Conservation (phyloP, 2,888 invertebrate species). For the Lochmaea crataegi region DNA sequence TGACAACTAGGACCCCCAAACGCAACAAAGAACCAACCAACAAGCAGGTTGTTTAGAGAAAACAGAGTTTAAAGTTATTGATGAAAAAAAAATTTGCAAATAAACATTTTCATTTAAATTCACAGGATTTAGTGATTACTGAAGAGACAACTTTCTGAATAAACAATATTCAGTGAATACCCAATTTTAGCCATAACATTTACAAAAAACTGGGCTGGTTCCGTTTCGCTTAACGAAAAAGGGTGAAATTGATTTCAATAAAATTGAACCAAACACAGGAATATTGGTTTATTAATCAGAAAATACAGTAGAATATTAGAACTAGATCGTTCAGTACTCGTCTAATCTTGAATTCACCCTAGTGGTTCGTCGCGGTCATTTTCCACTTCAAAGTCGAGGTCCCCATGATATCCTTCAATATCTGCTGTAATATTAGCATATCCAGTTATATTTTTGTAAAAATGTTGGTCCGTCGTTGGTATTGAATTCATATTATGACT, state of each 20-base stretch:
- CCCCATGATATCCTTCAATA: neutral
- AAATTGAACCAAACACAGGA: conserved; percentile 1
- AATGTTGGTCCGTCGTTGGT: neutral
- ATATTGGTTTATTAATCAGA: neutral
- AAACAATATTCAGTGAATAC: neutral
- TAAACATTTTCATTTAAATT: no score
- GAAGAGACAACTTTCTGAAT: neutral
- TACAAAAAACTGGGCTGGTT: neutral
- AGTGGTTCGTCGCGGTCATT: neutral
- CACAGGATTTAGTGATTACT: no score
- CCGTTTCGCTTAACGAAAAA: neutral
- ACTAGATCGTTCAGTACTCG: neutral
- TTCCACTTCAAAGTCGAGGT: neutral
- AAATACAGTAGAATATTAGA: no score
- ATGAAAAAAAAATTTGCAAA: no score
- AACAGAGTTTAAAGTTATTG: no score
- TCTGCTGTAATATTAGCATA: neutral
- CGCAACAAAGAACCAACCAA: no score
- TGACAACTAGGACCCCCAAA: no score
- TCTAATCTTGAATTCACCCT: neutral
- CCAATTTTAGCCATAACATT: no score
- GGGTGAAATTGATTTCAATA: neutral
- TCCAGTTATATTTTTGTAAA: neutral
- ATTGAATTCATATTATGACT: neutral
- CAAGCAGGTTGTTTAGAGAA: no score